Percentiles rank a stretch among this genome's conserved stretches.
Evolutionary conservation across 2,113 vertebrate species (phyloP).

Genomic region (Tupaia tana): DNA sequence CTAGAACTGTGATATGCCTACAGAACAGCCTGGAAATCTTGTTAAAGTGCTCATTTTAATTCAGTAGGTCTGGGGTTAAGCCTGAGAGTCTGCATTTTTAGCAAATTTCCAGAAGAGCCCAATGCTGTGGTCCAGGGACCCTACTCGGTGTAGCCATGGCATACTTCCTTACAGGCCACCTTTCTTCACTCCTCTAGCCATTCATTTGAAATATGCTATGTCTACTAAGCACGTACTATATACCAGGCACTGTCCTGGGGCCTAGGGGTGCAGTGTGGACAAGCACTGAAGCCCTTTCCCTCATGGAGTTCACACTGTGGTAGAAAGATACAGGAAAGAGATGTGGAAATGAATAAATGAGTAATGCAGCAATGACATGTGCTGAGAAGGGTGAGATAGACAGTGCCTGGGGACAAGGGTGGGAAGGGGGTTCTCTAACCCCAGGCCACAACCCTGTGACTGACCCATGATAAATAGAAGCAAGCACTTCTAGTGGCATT

Average conservation of each 20-base stretch:
- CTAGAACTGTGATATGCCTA: not conserved
- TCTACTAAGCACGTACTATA: not conserved
- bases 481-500: not conserved
- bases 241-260: not conserved
- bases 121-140: not conserved
- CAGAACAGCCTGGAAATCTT: not conserved
- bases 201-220: not conserved
- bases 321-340: not conserved
- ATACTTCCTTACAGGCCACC: not conserved
- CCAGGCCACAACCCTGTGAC: not conserved
- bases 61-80: not conserved
- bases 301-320: not conserved
- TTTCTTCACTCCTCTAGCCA: not conserved
- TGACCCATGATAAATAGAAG: not conserved
- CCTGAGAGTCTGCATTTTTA: not conserved
- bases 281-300: not conserved
- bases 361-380: not conserved
- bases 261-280: not conserved
- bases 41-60: conserved; percentile 5
- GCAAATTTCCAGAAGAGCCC: conserved; percentile 2
- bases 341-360: not conserved
- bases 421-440: not conserved
- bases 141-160: not conserved
- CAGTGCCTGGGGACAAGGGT: not conserved
- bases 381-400: not conserved